Conservation (phyloP, 2,113 vertebrate genomes). For the Xiphophorus maculatus region DNA sequence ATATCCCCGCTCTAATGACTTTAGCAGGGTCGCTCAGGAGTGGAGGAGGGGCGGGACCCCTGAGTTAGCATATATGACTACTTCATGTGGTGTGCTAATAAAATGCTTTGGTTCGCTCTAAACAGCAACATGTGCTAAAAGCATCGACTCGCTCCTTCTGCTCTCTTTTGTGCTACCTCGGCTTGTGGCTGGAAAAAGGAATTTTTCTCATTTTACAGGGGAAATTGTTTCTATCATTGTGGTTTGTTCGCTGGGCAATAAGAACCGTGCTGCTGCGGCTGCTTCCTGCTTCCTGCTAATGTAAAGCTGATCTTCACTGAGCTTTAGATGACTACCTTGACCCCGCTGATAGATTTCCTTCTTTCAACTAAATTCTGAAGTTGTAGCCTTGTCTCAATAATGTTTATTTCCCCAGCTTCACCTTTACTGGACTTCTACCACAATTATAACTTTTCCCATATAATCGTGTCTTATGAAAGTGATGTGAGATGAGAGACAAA, state of each 20-base stretch:
- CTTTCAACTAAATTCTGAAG: neutral
- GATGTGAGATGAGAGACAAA: conserved; percentile 57
- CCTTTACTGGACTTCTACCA: conserved; percentile 39
- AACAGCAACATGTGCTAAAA: conserved; percentile 71
- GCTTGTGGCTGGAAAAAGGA: conserved; percentile 66
- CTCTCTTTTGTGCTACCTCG: conserved; percentile 46
- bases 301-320: conserved; percentile 43
- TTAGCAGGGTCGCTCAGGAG: conserved; percentile 67
- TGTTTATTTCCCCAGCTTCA: conserved; percentile 24
- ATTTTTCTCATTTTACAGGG: conserved; percentile 55
- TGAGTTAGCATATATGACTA: conserved; percentile 57
- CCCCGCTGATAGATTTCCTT: neutral
- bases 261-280: conserved; percentile 47
- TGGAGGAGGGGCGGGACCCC: conserved; percentile 58
- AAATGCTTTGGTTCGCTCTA: conserved; percentile 61
- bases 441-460: conserved; percentile 68
- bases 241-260: conserved; percentile 51
- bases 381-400: too few relatives aligned
- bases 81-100: conserved; percentile 69
- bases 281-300: conserved; percentile 12
- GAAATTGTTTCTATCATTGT: conserved; percentile 57
- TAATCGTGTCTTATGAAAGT: conserved; percentile 56
- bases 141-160: conserved; percentile 38
- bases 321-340: conserved; percentile 7
- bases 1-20: conserved; percentile 70